phyloP scores from a whole-genome alignment of 1,140 invertebrate genomes.

The Drosophila nasuta region DNA sequence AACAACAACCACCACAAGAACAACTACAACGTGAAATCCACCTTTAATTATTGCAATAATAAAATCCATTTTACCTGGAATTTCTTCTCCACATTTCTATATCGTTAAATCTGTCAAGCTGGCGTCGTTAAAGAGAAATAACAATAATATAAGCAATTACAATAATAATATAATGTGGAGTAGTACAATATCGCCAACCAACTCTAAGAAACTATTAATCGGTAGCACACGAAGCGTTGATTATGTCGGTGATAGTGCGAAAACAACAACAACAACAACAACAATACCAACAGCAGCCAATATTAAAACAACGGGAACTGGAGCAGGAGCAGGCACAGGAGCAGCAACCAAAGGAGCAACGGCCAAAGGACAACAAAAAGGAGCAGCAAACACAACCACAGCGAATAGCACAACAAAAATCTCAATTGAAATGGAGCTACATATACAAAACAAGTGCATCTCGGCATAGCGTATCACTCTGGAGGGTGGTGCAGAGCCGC shows the following conservation, averaged over 20 bases:
- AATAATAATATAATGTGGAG: conserved; percentile 84
- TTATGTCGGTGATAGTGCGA: conserved; percentile 84
- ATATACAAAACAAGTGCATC: conserved; percentile 85
- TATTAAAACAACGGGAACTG: conserved; percentile 63
- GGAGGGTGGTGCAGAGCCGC: conserved; percentile 85
- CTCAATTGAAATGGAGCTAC: conserved; percentile 85
- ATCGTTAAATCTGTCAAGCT: conserved; percentile 63
- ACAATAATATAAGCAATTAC: conserved; percentile 71
- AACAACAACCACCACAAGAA: conserved; percentile 3
- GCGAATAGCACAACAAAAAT: conserved; percentile 73
- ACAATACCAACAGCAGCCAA: conserved; percentile 46
- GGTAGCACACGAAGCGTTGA: conserved; percentile 83
- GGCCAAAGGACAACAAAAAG: conserved; percentile 48
- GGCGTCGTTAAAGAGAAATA: conserved; percentile 73
- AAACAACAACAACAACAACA: conserved; percentile 55
- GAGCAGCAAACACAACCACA: conserved; percentile 42
- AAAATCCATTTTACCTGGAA: background rate
- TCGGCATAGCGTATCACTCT: conserved; percentile 85
- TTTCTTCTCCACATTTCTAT: background rate
- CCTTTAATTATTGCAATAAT: background rate
- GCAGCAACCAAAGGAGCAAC: conserved; percentile 61
- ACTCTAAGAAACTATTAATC: conserved; percentile 84
- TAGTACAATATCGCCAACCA: conserved; percentile 84
- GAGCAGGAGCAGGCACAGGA: conserved; percentile 63
- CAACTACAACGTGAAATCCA: background rate